Base-by-base conservation (phyloP, 2,797 vertebrate species). In the Peromyscus melanophrys region DNA sequence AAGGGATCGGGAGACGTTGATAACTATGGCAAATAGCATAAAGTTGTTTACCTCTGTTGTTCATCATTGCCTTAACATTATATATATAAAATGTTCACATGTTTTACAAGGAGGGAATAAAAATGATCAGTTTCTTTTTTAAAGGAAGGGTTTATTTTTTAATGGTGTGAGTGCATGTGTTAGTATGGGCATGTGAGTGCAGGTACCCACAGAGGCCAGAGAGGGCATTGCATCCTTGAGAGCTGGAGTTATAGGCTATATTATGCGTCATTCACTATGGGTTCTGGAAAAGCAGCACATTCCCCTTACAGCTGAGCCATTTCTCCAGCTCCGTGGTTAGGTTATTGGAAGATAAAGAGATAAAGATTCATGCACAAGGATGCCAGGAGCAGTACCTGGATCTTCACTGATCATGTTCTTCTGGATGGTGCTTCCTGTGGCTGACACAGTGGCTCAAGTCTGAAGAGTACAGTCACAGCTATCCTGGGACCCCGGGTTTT, bases 261-360 rank as follows among this genome's bases (percentile, higher is more conserved):
- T 31, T 31, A 10, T 19, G 59, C 4, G 1, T 65, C 9, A 12
- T 21, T 83, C 16, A 6, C 7, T 6, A 16, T 65, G 59, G 61
- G 43, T 34, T 67, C 83, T 13, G 37, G 31, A 49, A 85, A 25
- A 14, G 40, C 61, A 67, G 61, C 40, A 46, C 21, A 63, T 49
- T 29, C 29, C 2, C 0, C 11, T 85, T 14, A 85, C 1, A 13
- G 31, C 43, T 49, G 63, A 78, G 27, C 6, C 7, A 9, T 49
- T 31, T 67, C 29, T 25, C 59, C 29, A 46, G 16, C 17, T 8
- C 63, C 31, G 85, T 84, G 59, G 59, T 94, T 73, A 63, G 55
- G 6, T 75, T 78, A n/a, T 94, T 81, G 87, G 92, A 94, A 90
- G 75, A 43, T 49, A 83, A 31, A 52, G 61, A 90, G 49, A 21